phyloP scores from a whole-genome alignment of 1,140 invertebrate genomes.

The Mylabris phalerata region DNA sequence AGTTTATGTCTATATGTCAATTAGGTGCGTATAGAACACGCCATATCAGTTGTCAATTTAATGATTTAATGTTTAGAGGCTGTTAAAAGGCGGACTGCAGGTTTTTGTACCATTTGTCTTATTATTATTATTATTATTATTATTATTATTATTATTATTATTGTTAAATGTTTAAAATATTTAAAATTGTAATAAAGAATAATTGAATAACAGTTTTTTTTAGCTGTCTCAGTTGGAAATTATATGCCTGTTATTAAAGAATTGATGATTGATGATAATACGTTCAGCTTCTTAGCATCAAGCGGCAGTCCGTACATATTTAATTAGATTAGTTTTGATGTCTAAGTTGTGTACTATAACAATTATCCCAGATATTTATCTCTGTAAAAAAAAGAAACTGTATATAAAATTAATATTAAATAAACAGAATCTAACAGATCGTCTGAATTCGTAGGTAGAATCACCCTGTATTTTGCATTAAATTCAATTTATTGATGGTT shows the following conservation, averaged over 20 bases:
- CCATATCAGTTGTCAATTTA: slow-evolving; percentile 43
- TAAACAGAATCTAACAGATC: slow-evolving; percentile 14
- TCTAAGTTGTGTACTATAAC: slow-evolving; percentile 37
- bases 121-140: slow-evolving; percentile 13
- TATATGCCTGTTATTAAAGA: not conserved
- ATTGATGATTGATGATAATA: slow-evolving; percentile 12
- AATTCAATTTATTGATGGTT: no score
- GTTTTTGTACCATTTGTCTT: slow-evolving; percentile 16
- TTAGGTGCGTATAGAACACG: slow-evolving; percentile 40
- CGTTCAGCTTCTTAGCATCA: slow-evolving; percentile 17
- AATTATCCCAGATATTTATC: slow-evolving; percentile 35
- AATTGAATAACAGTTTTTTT: slow-evolving; percentile 6
- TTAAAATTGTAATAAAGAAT: slow-evolving; percentile 7
- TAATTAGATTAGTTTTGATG: slow-evolving; percentile 32
- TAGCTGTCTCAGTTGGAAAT: slow-evolving; percentile 5
- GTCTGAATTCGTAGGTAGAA: no score
- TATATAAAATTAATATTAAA: slow-evolving; percentile 31
- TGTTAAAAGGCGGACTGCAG: slow-evolving; percentile 34
- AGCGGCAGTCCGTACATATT: slow-evolving; percentile 28
- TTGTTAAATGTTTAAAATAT: slow-evolving; percentile 12
- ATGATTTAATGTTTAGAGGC: slow-evolving; percentile 36
- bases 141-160: slow-evolving; percentile 10
- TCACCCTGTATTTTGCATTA: no score
- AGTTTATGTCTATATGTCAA: slow-evolving; percentile 39
- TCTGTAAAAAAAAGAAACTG: slow-evolving; percentile 26